phyloP scores from a whole-genome alignment of 2,888 invertebrate genomes.

The Oscheius onirici region DNA sequence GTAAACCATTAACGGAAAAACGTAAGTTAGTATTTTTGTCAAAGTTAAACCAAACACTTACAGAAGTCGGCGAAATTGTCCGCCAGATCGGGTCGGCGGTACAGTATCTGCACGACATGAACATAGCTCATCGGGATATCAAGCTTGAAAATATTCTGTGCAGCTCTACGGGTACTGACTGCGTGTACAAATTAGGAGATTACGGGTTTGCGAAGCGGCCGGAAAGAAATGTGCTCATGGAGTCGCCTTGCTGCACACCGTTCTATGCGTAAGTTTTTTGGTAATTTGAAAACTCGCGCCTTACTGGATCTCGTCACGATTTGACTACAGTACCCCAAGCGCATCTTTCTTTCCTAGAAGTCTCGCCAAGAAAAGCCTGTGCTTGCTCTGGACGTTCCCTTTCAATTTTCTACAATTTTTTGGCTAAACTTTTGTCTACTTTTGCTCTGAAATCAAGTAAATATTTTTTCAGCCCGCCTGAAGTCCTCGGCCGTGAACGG shows the following conservation, averaged over 20 bases:
- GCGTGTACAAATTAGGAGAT: slow-evolving; percentile 93
- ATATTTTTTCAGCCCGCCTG: slow-evolving; percentile 76
- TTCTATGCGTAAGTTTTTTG: slow-evolving; percentile 86
- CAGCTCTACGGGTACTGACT: slow-evolving; percentile 78
- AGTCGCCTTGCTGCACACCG: slow-evolving; percentile 98
- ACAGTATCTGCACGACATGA: slow-evolving; percentile 88
- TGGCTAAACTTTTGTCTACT: no score
- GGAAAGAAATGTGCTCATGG: slow-evolving; percentile 80
- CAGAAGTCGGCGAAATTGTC: slow-evolving; percentile 93
- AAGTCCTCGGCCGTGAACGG: slow-evolving; percentile 94
- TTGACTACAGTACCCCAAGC: neutral
- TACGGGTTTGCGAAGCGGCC: slow-evolving; percentile 99
- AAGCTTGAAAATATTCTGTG: slow-evolving; percentile 88
- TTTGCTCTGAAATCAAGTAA: no score
- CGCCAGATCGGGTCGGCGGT: slow-evolving; percentile 94
- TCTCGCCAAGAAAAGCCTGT: no score
- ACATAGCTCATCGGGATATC: slow-evolving; percentile 80
- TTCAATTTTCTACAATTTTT: no score
- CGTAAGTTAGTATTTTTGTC: slow-evolving; percentile 75
- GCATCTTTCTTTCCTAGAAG: no score
- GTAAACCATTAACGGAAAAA: slow-evolving; percentile 94
- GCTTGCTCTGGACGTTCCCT: no score
- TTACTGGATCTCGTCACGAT: no score
- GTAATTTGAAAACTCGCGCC: no score
- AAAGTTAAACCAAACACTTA: no score